phyloP scores from a whole-genome alignment of 1,140 invertebrate species.

The Rhynchophorus ferrugineus region DNA sequence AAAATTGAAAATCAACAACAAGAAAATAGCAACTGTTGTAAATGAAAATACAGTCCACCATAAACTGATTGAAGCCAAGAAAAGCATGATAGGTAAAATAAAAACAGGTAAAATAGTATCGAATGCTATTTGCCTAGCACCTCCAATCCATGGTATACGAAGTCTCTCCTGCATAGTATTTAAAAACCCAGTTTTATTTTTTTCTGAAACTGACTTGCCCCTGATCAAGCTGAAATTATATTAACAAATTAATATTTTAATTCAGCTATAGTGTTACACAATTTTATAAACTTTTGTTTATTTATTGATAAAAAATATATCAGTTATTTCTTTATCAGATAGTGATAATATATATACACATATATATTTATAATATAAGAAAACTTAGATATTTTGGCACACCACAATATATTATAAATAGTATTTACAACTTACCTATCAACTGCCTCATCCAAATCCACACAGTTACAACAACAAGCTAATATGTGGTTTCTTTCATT shows the following conservation, averaged over 20 bases:
- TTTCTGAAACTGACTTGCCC: conserved; percentile 24
- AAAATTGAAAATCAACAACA: conserved; percentile 51
- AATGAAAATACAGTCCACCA: conserved; percentile 53
- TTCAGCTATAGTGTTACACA: background rate
- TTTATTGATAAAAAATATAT: background rate
- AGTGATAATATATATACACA: background rate
- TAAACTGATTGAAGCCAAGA: conserved; percentile 52
- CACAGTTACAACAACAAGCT: conserved; percentile 51
- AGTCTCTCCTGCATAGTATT: conserved; percentile 47
- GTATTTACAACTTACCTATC: conserved; percentile 38
- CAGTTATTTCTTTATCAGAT: background rate
- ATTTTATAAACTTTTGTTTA: background rate
- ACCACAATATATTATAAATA: background rate
- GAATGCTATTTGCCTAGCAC: conserved; percentile 46
- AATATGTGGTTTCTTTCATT: conserved; percentile 47
- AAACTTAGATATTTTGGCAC: background rate
- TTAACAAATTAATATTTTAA: too few relatives aligned
- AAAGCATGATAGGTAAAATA: conserved; percentile 51
- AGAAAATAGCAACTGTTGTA: conserved; percentile 54
- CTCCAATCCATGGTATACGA: conserved; percentile 29
- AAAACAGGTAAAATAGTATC: conserved; percentile 57
- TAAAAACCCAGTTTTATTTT: conserved; percentile 26
- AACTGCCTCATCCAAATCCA: conserved; percentile 46
- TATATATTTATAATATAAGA: background rate
- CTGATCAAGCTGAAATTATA: conserved; percentile 32